Evolutionary conservation across 2,888 invertebrate genomes (phyloP).

Genomic region (Metallyticus violacea): DNA sequence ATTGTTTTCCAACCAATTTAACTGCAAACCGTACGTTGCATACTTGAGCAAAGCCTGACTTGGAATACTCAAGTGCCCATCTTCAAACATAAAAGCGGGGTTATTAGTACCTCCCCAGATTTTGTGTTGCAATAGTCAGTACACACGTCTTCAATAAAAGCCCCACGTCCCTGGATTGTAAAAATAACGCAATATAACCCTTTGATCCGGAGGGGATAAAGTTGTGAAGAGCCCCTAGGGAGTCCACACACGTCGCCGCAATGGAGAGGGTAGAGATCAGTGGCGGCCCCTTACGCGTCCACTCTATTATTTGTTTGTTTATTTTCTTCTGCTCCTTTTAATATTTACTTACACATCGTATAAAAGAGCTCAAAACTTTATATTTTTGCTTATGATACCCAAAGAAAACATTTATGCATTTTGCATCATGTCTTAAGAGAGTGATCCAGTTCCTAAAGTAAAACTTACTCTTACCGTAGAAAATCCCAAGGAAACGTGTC

Average conservation of each 20-base stretch:
- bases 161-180: background rate
- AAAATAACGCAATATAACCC: slow-evolving; percentile 12
- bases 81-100: background rate
- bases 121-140: no score
- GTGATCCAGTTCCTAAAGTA: no score
- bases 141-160: no score
- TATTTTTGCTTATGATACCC: no score
- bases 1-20: background rate
- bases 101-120: background rate
- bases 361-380: no score
- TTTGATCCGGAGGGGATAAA: slow-evolving; percentile 7
- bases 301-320: no score
- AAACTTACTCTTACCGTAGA: no score
- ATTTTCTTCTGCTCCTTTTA: no score
- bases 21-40: background rate
- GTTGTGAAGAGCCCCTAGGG: background rate
- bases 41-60: background rate
- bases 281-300: background rate
- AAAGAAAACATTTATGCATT: no score
- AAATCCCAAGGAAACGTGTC: no score
- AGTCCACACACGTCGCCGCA: background rate
- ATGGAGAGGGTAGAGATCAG: background rate
- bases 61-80: background rate
- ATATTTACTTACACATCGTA: no score
- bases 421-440: no score